These are phyloP conservation scores for Hydractinia symbiolongicarpus DNA, from an alignment of 30 jellyfish, hydroid and myxozoan genomes.

Conservation along the genomic window DNA sequence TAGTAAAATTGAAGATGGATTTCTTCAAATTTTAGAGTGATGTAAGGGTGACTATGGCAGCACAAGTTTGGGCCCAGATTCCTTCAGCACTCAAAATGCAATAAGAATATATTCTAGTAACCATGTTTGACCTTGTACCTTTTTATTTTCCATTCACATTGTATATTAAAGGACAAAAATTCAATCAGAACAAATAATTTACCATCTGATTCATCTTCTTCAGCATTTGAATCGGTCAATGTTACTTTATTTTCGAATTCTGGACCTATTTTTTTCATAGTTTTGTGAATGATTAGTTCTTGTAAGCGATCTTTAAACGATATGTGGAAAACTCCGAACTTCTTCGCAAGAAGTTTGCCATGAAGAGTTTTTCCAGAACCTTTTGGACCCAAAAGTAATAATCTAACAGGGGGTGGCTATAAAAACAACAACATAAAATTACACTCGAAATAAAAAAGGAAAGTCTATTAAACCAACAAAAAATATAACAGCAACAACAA, in stretches of 20 bases:
- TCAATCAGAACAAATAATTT: not conserved
- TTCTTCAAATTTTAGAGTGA: too few relatives aligned
- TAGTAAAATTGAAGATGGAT: too few relatives aligned
- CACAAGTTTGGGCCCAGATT: too few relatives aligned
- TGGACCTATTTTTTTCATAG: constrained; percentile 86
- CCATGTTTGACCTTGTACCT: too few relatives aligned
- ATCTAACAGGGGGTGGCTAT: constrained; percentile 87
- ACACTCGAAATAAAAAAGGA: not conserved
- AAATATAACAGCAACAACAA: not conserved
- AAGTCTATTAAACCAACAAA: not conserved
- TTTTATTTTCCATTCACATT: too few relatives aligned
- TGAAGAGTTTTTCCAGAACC: constrained; percentile 95
- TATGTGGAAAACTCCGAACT: constrained; percentile 80
- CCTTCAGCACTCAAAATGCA: too few relatives aligned
- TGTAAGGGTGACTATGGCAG: too few relatives aligned
- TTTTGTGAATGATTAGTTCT: constrained; percentile 73
- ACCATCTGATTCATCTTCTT: not conserved
- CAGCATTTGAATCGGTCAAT: constrained; percentile 41
- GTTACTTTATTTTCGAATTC: constrained; percentile 54
- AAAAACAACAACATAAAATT: constrained; percentile 6
- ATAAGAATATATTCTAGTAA: too few relatives aligned
- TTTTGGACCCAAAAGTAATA: constrained; percentile 72
- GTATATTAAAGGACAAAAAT: too few relatives aligned
- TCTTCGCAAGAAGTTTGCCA: constrained; percentile 78
- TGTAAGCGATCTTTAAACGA: constrained; percentile 91